Evolutionary conservation across 2,888 invertebrate genomes (phyloP).

Genomic region (Hipparchia semele): DNA sequence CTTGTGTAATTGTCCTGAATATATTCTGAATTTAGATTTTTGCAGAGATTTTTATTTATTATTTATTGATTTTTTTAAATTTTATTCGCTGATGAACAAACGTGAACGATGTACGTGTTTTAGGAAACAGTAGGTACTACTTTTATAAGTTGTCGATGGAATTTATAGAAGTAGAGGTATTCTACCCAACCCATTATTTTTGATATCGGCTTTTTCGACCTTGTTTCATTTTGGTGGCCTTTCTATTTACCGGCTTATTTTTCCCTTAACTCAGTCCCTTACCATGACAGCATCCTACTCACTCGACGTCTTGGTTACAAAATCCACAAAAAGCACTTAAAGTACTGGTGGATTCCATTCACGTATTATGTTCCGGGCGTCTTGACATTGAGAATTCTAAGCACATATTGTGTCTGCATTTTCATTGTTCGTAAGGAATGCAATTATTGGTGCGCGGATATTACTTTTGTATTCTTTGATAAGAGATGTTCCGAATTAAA

Average conservation of each 20-base stretch:
- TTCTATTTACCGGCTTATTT: background rate
- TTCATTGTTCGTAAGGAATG: constrained; percentile 24
- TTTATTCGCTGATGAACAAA: background rate
- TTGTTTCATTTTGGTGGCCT: too few species aligned
- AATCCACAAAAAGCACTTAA: constrained; percentile 32
- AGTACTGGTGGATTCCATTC: constrained; percentile 25
- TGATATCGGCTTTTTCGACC: too few species aligned
- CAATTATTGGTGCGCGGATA: constrained; percentile 15
- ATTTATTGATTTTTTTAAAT: too few species aligned
- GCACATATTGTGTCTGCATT: constrained; percentile 22
- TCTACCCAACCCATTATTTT: too few species aligned
- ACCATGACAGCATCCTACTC: constrained; percentile 27
- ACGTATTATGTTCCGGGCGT: constrained; percentile 17
- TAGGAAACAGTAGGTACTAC: background rate
- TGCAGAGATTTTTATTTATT: too few species aligned
- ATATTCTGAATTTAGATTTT: constrained; percentile 24
- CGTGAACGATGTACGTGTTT: background rate
- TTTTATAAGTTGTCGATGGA: background rate
- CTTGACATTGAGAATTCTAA: constrained; percentile 20
- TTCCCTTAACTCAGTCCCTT: background rate
- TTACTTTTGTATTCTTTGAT: constrained; percentile 4
- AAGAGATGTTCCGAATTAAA: constrained; percentile 1
- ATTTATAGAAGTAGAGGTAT: too few species aligned
- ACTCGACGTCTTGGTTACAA: constrained; percentile 34
- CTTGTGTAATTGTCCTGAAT: constrained; percentile 10